A percentile compares a stretch with the other conserved stretches of the same genome.
Evolutionary conservation across 2,113 vertebrate genomes (phyloP).

Genomic region (Cricetomys ansorgei): DNA sequence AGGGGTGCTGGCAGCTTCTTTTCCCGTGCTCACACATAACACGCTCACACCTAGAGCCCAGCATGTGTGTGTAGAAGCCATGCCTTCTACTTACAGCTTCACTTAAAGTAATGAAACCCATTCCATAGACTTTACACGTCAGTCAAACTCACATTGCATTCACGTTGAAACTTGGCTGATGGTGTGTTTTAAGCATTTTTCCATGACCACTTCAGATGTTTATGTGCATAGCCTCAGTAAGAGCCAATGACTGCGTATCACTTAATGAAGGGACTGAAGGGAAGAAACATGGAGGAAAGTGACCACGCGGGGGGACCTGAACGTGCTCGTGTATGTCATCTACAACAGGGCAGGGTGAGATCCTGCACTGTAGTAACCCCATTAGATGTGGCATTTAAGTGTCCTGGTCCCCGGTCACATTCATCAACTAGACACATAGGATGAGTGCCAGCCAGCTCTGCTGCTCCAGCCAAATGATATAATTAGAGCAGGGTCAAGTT

Average conservation of each 20-base stretch:
- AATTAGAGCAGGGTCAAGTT: conserved; percentile 73
- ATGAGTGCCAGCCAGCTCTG: conserved; percentile 36
- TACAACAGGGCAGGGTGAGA: neutral
- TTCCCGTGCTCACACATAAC: neutral
- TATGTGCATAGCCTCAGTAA: neutral
- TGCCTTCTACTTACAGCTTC: neutral
- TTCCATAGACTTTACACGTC: neutral
- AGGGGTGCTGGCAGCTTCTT: neutral
- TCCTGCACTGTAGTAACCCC: conserved; percentile 46
- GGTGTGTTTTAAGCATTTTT: conserved; percentile 34
- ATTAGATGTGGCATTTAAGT: conserved; percentile 51
- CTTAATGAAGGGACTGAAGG: neutral
- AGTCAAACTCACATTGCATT: neutral
- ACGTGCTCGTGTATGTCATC: neutral
- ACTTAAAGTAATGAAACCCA: neutral
- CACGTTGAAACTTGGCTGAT: neutral
- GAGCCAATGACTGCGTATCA: neutral
- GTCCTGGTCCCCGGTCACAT: conserved; percentile 44
- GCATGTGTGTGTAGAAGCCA: neutral
- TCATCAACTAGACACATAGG: conserved; percentile 51
- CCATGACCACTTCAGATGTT: neutral
- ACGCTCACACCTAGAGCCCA: neutral
- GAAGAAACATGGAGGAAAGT: neutral
- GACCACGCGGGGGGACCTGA: neutral
- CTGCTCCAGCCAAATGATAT: conserved; percentile 40